Percentiles rank a stretch among this genome's conserved stretches.
Evolutionary conservation across 37 sponge, comb jelly and placozoan genomes (phyloP).

Genomic region (Ephydatia muelleri): DNA sequence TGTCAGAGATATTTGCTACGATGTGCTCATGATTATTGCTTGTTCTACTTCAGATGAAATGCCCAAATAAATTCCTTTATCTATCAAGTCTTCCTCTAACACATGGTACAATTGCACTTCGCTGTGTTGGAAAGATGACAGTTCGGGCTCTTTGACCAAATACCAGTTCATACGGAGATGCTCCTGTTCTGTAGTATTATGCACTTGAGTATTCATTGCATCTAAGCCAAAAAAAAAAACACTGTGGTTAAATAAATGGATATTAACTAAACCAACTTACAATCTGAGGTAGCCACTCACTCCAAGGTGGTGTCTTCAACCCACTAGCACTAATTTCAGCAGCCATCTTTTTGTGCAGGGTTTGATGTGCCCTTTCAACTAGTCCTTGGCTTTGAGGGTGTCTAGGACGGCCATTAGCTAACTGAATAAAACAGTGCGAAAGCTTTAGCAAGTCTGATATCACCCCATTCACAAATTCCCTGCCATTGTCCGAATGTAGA

Average conservation of each 20-base stretch:
- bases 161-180: not conserved
- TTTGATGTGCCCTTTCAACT: conserved; percentile 12
- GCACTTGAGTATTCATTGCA: conserved; percentile 25
- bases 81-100: conserved; percentile 12
- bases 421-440: conserved; percentile 6
- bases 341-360: conserved; percentile 13
- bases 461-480: conserved; percentile 19
- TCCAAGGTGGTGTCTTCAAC: not conserved
- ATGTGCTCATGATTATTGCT: too few relatives aligned
- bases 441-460: not conserved
- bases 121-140: conserved; percentile 7
- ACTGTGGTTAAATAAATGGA: not conserved
- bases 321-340: conserved; percentile 6
- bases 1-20: too few relatives aligned
- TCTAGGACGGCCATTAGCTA: conserved; percentile 20
- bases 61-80: not conserved
- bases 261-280: not conserved
- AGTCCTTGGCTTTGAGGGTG: conserved; percentile 21
- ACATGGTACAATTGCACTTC: conserved; percentile 12
- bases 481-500: conserved; percentile 16
- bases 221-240: not conserved
- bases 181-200: too few relatives aligned
- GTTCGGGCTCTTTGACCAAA: conserved; percentile 6
- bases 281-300: not conserved
- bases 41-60: too few relatives aligned